phyloP scores from a whole-genome alignment of 2,113 vertebrate genomes.

The Orycteropus afer region DNA sequence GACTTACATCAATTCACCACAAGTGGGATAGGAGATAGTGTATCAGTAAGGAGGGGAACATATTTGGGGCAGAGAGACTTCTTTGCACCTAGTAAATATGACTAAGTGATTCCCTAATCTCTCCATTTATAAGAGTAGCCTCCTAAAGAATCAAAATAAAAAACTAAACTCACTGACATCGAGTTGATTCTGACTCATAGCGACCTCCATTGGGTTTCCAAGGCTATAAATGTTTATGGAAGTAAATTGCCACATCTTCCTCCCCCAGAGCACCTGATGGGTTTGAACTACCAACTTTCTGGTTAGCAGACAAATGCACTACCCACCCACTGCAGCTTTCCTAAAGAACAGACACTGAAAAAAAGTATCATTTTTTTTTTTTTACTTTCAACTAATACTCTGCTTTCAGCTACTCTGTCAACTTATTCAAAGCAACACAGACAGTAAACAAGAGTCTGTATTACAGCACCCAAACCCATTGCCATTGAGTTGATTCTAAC shows the following conservation, averaged over 20 bases:
- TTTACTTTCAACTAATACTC: constrained; percentile 2
- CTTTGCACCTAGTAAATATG: neutral
- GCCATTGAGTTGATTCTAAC: too few species aligned
- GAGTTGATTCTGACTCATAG: too few species aligned
- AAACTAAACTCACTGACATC: too few species aligned
- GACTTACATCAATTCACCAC: neutral
- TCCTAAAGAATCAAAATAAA: too few species aligned
- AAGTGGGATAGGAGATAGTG: neutral
- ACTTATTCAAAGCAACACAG: constrained; percentile 40
- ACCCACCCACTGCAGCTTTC: too few species aligned
- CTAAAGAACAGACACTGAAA: neutral
- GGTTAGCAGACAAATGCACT: too few species aligned
- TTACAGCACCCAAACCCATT: neutral
- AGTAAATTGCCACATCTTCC: too few species aligned
- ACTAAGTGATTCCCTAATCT: neutral
- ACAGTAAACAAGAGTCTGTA: neutral
- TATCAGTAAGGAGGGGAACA: neutral
- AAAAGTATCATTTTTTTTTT: neutral
- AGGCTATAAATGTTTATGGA: too few species aligned
- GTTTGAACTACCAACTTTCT: too few species aligned
- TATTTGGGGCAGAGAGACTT: neutral
- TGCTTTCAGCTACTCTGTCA: constrained; percentile 10
- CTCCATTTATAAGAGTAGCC: neutral
- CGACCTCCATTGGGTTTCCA: too few species aligned
- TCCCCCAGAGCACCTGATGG: too few species aligned